These are phyloP conservation scores for Taenioides sp. DNA, from an alignment of 2,797 vertebrate species.

Conservation along the genomic window DNA sequence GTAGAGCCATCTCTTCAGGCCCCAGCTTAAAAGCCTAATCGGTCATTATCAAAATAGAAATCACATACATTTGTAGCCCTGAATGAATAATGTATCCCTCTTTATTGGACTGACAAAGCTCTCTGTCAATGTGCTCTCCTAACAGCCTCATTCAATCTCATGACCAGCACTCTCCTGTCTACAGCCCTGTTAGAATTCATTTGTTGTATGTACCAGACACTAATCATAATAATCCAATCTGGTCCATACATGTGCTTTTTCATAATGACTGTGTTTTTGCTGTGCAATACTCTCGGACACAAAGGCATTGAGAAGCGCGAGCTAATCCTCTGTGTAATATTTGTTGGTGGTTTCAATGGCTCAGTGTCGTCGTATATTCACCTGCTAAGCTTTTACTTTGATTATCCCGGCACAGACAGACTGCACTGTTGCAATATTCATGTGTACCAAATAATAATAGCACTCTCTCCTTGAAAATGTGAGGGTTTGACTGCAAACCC, in stretches of 20 bases:
- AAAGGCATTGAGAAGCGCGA: constrained; percentile 25
- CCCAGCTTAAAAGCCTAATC: background rate
- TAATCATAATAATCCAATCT: constrained; percentile 16
- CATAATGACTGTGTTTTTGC: constrained; percentile 26
- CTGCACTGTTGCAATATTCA: constrained; percentile 60
- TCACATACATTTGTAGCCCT: background rate
- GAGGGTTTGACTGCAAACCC: constrained; percentile 41
- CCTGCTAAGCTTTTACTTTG: constrained; percentile 38
- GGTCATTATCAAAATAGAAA: background rate
- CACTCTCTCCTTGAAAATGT: constrained; percentile 56
- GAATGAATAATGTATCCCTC: constrained; percentile 7
- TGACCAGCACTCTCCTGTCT: constrained; percentile 21
- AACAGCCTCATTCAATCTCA: constrained; percentile 12
- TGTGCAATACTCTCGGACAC: background rate
- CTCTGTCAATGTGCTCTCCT: constrained; percentile 13
- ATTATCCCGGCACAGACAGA: constrained; percentile 48
- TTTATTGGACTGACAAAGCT: constrained; percentile 15
- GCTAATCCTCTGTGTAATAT: constrained; percentile 25
- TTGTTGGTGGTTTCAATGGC: constrained; percentile 23
- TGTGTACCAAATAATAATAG: constrained; percentile 57
- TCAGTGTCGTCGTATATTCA: constrained; percentile 38
- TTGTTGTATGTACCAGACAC: constrained; percentile 14
- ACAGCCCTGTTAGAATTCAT: constrained; percentile 9
- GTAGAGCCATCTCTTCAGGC: background rate
- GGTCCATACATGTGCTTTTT: constrained; percentile 9